A percentile compares a stretch with the other conserved stretches of the same genome.
Conservation (phyloP, 2,113 vertebrate genomes). For the Ellobius talpinus region DNA sequence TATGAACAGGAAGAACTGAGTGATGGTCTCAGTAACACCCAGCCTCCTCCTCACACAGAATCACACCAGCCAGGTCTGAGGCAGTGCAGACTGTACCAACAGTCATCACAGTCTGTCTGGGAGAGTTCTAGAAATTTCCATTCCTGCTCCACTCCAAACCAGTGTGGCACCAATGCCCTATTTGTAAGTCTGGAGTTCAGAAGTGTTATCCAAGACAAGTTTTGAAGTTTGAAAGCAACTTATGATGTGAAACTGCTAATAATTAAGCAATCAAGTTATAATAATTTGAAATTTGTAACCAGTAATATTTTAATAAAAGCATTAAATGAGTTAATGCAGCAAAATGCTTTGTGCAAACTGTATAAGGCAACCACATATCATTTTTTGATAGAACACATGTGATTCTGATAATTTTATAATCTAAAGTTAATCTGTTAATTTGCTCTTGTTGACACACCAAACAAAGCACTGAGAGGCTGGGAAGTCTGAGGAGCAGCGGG, state of each 20-base stretch:
- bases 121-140: background rate
- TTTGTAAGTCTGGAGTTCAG: background rate
- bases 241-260: background rate
- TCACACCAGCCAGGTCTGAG: background rate
- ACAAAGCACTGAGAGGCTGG: background rate
- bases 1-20: background rate
- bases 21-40: background rate
- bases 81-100: background rate
- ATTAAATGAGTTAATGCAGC: constrained; percentile 10
- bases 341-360: background rate
- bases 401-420: background rate
- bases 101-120: background rate
- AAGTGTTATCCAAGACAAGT: background rate
- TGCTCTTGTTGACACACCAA: background rate
- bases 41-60: background rate
- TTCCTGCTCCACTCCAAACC: background rate
- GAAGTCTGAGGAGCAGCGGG: background rate
- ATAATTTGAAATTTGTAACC: background rate
- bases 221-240: background rate
- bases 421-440: background rate
- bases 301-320: background rate
- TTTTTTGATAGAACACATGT: background rate
- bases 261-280: background rate
- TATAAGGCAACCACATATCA: background rate
- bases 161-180: background rate